These are phyloP conservation scores for Gnathonemus longibarbis DNA, from an alignment of 2,113 vertebrate species.

Conservation along the genomic window DNA sequence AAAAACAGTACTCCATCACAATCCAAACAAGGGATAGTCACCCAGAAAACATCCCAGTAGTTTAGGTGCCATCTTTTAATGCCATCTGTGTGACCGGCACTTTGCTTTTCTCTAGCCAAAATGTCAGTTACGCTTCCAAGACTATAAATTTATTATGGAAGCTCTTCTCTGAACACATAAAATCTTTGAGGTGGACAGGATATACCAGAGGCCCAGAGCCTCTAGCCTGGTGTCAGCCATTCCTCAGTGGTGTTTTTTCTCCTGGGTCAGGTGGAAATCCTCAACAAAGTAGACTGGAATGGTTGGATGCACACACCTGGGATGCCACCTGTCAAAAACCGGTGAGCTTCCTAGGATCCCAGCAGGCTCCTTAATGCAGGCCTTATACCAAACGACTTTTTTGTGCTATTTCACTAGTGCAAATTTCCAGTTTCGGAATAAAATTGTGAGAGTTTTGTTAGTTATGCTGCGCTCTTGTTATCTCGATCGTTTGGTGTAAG, in stretches of 20 bases:
- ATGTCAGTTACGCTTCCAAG: background rate
- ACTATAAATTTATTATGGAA: background rate
- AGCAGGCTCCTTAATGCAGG: background rate
- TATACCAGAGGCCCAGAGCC: background rate
- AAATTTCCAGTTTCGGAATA: background rate
- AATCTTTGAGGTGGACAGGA: background rate
- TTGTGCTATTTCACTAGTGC: background rate
- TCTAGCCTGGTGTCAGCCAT: background rate
- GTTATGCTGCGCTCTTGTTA: background rate
- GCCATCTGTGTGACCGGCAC: background rate
- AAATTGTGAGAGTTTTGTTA: background rate
- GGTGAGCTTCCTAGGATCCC: constrained; percentile 44
- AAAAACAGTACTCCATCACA: background rate
- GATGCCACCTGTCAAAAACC: constrained; percentile 81
- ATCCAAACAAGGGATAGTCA: background rate
- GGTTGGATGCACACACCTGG: constrained; percentile 86
- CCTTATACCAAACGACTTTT: background rate
- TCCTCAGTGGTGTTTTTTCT: background rate
- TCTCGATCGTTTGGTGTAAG: background rate
- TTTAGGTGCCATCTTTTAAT: background rate
- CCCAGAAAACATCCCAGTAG: background rate
- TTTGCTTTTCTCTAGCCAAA: background rate
- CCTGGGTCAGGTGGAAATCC: constrained; percentile 68
- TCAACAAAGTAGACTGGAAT: constrained; percentile 90
- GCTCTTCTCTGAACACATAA: background rate